A percentile compares a stretch with the other conserved stretches of the same genome.
Conservation (phyloP, 2,113 vertebrate genomes). For the Nymphicus hollandicus region DNA sequence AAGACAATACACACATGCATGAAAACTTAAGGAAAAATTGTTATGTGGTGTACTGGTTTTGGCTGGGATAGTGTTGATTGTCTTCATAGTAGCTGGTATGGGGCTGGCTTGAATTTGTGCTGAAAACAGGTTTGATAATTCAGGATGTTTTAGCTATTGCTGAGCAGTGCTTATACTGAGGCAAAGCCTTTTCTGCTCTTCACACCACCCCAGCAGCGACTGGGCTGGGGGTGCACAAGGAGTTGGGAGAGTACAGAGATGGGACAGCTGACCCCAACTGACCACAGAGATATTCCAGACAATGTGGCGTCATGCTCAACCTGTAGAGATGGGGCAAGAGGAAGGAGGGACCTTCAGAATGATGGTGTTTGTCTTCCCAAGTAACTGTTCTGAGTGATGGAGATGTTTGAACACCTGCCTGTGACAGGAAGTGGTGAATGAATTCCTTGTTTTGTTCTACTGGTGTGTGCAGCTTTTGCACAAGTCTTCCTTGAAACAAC, state of each 20-base stretch:
- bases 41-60: not conserved
- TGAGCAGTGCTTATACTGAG: not conserved
- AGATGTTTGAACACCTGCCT: not conserved
- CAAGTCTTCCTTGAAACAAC: not conserved
- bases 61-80: not conserved
- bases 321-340: not conserved
- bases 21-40: not conserved
- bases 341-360: not conserved
- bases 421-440: not conserved
- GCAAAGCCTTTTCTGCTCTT: not conserved
- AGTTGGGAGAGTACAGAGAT: not conserved
- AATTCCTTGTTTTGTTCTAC: not conserved
- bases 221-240: not conserved
- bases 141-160: not conserved
- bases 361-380: not conserved
- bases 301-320: not conserved
- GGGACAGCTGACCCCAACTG: not conserved
- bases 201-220: not conserved
- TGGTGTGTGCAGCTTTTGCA: not conserved
- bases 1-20: not conserved
- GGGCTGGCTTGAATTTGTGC: not conserved
- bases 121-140: not conserved
- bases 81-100: not conserved
- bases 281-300: accelerated
- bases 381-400: not conserved